Percentiles rank a stretch among this genome's conserved stretches.
Conservation (phyloP, 1,140 invertebrate species). For the Caerostris extrusa region DNA sequence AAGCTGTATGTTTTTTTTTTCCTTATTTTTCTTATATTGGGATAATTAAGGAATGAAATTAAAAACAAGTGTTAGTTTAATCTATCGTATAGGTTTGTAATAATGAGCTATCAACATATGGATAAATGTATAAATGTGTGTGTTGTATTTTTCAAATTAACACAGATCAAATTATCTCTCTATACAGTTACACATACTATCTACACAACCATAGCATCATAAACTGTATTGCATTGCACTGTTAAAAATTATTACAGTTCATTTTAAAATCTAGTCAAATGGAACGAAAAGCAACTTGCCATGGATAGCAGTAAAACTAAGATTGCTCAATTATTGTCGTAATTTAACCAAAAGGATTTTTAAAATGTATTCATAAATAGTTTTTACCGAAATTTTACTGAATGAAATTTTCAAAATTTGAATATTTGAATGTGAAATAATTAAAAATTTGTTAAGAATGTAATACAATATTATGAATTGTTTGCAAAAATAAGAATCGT, state of each 20-base stretch:
- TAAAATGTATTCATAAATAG: background rate
- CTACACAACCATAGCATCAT: conserved; percentile 69
- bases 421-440: background rate
- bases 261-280: conserved; percentile 18
- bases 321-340: conserved; percentile 2
- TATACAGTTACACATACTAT: conserved; percentile 75
- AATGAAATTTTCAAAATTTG: background rate
- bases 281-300: conserved; percentile 34
- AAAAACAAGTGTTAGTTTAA: background rate
- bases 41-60: conserved; percentile 7
- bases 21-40: background rate
- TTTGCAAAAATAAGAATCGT: no score
- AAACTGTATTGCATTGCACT: conserved; percentile 69
- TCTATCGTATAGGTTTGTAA: background rate
- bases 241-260: conserved; percentile 45
- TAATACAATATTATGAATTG: background rate
- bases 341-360: conserved; percentile 22
- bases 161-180: conserved; percentile 57
- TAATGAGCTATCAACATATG: conserved; percentile 27
- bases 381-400: background rate
- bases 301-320: background rate
- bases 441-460: background rate
- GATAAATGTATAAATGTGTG: conserved; percentile 50
- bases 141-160: conserved; percentile 59
- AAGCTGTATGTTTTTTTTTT: background rate